Evolutionary conservation across 1,140 invertebrate species (phyloP), one percentile per base, ranked within the genome.

Genomic region (Drosophila takahashii): DNA sequence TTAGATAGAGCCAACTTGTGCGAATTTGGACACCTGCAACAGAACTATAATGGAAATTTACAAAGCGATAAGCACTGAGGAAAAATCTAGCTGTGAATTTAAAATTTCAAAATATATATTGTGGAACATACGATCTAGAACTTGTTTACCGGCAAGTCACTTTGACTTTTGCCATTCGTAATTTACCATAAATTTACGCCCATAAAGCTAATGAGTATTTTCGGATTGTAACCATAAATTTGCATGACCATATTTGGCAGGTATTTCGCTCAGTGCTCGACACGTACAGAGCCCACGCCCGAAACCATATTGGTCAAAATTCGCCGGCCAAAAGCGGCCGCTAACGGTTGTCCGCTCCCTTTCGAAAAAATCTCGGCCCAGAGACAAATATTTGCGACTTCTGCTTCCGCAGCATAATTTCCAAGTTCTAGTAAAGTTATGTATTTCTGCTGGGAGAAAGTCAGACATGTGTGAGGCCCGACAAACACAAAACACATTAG

Each of bases 281-380:
- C 79, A 87, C 83, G 81, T 86, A 81, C 44, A 6, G 78, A 64
- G 60, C 75, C 67, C 57, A 62, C 52, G 29, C 75, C 72, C 52
- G 32, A 32, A 39, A 22, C 72, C 60, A 76, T 66, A 58, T 52
- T 51, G 42, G 51, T 56, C 9, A 39, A 29, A 75, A 57, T 34
- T 70, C 1, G 64, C 59, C 22, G 32, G 13, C 51, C 51, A 32
- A 56, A 64, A 39, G 48, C 50, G 69, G 15, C 37, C 10, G 50
- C 18, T 75, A 65, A 64, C 51, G 59, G 71, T 57, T 37, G 52
- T 27, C 32, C 48, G 52, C 22, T 65, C 52, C 71, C 72, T 74
- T 50, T 73, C 42, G 1, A 41, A 47, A 47, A 47, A 57, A 42
- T 48, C 26, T 53, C 6, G 36, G 8, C 4, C 4, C 4, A 26